These are phyloP conservation scores for Napeogenes inachia DNA, from an alignment of 2,888 invertebrate species.

Conservation along the genomic window DNA sequence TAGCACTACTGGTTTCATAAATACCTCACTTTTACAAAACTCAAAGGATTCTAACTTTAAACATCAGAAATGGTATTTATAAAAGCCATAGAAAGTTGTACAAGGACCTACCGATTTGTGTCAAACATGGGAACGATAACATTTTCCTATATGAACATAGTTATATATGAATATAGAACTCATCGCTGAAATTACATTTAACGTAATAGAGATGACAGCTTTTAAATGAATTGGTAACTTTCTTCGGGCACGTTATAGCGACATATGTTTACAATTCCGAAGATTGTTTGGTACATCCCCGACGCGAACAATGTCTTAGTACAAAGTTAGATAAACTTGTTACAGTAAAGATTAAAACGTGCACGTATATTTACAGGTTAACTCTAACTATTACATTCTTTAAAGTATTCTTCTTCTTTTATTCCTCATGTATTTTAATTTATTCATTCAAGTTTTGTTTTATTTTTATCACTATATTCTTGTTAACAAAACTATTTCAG, in stretches of 20 bases:
- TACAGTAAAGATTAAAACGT: too few relatives aligned
- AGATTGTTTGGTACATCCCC: constrained; percentile 22
- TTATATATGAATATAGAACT: background rate
- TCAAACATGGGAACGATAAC: background rate
- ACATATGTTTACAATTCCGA: constrained; percentile 26
- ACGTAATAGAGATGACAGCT: constrained; percentile 3
- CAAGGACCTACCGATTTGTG: too few relatives aligned
- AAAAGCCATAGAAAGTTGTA: too few relatives aligned
- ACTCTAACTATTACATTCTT: too few relatives aligned
- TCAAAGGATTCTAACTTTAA: too few relatives aligned
- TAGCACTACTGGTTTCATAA: too few relatives aligned
- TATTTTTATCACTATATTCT: constrained; percentile 1
- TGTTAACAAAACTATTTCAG: background rate
- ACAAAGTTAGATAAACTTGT: constrained; percentile 2
- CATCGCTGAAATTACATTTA: constrained; percentile 1
- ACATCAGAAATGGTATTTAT: too few relatives aligned
- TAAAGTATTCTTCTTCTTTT: background rate
- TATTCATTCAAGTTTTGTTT: constrained; percentile 5
- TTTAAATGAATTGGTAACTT: constrained; percentile 24
- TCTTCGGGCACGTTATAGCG: constrained; percentile 21
- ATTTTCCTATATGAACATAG: too few relatives aligned
- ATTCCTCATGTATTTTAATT: constrained; percentile 5
- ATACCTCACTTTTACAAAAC: too few relatives aligned
- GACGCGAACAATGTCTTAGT: constrained; percentile 20
- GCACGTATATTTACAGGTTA: too few relatives aligned